Evolutionary conservation across 2,113 vertebrate genomes (phyloP).

Genomic region (Clupea harengus): DNA sequence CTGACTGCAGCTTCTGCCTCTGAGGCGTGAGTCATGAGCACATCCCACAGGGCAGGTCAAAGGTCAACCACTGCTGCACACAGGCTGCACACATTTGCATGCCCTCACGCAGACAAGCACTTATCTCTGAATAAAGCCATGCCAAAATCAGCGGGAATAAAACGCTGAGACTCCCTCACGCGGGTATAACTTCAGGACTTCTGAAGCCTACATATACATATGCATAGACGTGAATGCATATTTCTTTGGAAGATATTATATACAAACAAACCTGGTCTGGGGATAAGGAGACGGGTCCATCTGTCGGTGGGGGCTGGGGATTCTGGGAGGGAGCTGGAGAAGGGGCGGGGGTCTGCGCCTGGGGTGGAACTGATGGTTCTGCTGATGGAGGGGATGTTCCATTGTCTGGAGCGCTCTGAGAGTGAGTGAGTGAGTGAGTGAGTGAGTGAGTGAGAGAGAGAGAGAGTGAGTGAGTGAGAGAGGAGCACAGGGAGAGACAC

Average conservation of each 20-base stretch:
- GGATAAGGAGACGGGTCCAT: slow-evolving; percentile 66
- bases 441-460: background rate
- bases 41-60: background rate
- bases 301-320: slow-evolving; percentile 37
- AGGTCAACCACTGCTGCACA: background rate
- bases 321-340: slow-evolving; percentile 28
- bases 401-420: slow-evolving; percentile 81
- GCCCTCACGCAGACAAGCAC: background rate
- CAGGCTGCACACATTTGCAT: background rate
- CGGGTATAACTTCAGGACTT: too few relatives aligned
- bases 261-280: too few relatives aligned
- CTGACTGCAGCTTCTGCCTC: slow-evolving; percentile 83
- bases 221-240: too few relatives aligned
- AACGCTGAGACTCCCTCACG: too few relatives aligned
- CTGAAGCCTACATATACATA: too few relatives aligned
- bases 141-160: too few relatives aligned
- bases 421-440: background rate
- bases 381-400: slow-evolving; percentile 41
- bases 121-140: too few relatives aligned
- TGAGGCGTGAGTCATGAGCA: slow-evolving; percentile 56
- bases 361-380: slow-evolving; percentile 47
- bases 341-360: slow-evolving; percentile 36
- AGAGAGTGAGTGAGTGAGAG: background rate
- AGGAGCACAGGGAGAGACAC: too few relatives aligned
- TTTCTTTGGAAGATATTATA: too few relatives aligned